Evolutionary conservation across 1,140 invertebrate species (phyloP).

Genomic region (Drosophila ironensis): DNA sequence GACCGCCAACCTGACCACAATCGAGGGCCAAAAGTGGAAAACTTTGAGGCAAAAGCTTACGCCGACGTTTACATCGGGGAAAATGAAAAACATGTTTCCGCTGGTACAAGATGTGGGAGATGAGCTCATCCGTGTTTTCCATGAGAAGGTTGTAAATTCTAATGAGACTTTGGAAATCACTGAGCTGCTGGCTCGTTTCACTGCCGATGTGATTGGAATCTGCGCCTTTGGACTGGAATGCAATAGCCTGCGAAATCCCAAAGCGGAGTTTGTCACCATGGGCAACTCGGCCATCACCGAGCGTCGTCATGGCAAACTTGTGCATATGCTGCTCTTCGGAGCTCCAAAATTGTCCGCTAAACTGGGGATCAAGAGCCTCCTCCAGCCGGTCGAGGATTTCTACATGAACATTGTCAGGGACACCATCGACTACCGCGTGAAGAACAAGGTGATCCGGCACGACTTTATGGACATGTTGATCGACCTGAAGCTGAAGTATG

Average conservation of each 20-base stretch:
- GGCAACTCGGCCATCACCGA: slow-evolving; percentile 14
- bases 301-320: slow-evolving; percentile 5
- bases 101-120: slow-evolving; percentile 55
- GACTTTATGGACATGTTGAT: slow-evolving; percentile 83
- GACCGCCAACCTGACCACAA: slow-evolving; percentile 80
- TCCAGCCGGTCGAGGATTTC: slow-evolving; percentile 81
- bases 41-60: slow-evolving; percentile 83
- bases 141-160: too few relatives aligned
- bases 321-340: slow-evolving; percentile 22
- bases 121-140: slow-evolving; percentile 27
- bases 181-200: slow-evolving; percentile 66
- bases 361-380: slow-evolving; percentile 51
- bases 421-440: slow-evolving; percentile 53
- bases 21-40: slow-evolving; percentile 83
- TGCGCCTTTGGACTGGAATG: slow-evolving; percentile 86
- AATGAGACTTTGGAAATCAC: slow-evolving; percentile 46
- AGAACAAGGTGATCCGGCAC: slow-evolving; percentile 41
- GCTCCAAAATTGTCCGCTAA: slow-evolving; percentile 24
- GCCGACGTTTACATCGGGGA: slow-evolving; percentile 84
- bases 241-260: slow-evolving; percentile 82
- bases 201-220: slow-evolving; percentile 83
- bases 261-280: slow-evolving; percentile 82
- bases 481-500: slow-evolving; percentile 78
- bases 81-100: slow-evolving; percentile 84
- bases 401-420: slow-evolving; percentile 61